Evolutionary conservation across 2,888 invertebrate species (phyloP).

Genomic region (Brachypterus glaber): DNA sequence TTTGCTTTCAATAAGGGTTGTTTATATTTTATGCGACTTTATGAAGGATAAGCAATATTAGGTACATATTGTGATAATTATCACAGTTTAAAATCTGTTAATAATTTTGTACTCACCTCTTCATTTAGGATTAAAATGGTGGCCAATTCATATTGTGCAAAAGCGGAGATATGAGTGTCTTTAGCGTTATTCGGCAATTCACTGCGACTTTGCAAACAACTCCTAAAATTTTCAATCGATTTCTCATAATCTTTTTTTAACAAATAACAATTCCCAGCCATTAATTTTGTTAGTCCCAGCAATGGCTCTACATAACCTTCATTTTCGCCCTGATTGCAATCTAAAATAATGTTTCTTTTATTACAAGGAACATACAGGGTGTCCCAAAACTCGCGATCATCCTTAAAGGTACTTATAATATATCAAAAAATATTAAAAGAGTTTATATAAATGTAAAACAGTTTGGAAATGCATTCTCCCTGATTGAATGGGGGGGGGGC

Average conservation of each 20-base stretch:
- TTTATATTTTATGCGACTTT: too few relatives aligned
- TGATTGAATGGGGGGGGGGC: too few relatives aligned
- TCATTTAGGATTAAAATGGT: conserved; percentile 39
- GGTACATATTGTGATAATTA: too few relatives aligned
- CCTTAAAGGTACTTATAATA: neutral
- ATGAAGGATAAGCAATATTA: too few relatives aligned
- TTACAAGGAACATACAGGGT: neutral
- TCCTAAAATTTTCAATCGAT: conserved; percentile 36
- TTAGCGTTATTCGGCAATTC: conserved; percentile 26
- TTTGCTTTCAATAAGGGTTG: too few relatives aligned
- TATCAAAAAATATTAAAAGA: too few relatives aligned
- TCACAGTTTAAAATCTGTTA: too few relatives aligned
- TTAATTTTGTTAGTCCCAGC: conserved; percentile 44
- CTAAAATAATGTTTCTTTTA: conserved; percentile 25
- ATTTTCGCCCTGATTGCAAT: conserved; percentile 28
- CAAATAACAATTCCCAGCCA: conserved; percentile 44
- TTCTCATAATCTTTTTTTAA: conserved; percentile 38
- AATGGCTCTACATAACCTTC: conserved; percentile 45
- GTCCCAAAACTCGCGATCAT: too few relatives aligned
- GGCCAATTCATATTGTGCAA: conserved; percentile 56
- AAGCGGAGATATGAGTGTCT: conserved; percentile 53
- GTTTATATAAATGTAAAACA: neutral
- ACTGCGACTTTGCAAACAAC: conserved; percentile 34
- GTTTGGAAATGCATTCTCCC: too few relatives aligned
- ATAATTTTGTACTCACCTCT: conserved; percentile 30